These are phyloP conservation scores for Myotis myotis DNA, from an alignment of 2,797 vertebrate species.

Conservation along the genomic window DNA sequence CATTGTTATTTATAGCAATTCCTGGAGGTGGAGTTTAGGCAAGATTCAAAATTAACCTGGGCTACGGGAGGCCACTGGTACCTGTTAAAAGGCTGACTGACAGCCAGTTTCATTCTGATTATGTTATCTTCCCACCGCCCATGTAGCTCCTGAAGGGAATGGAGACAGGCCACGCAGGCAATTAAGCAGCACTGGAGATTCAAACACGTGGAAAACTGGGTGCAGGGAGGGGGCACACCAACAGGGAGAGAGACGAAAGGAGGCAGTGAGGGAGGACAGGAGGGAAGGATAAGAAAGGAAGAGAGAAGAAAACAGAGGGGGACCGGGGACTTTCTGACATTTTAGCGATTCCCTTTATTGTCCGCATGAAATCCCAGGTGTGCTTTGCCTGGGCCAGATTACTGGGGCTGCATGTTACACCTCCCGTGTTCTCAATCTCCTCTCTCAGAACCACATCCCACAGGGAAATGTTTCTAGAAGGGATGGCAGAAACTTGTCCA, in stretches of 20 bases:
- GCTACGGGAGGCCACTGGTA: neutral
- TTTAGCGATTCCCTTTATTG: neutral
- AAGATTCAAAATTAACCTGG: neutral
- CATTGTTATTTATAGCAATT: neutral
- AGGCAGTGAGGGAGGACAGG: neutral
- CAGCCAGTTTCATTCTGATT: neutral
- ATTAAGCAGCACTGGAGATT: neutral
- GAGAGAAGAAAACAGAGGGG: neutral
- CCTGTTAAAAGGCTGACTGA: neutral
- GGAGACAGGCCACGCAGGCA: neutral
- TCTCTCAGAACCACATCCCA: neutral
- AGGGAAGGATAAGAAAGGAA: neutral
- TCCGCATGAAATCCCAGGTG: neutral
- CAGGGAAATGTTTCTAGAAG: neutral
- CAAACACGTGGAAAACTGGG: neutral
- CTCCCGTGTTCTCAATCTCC: neutral
- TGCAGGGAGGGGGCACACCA: no score
- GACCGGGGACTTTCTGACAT: neutral
- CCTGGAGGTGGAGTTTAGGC: neutral
- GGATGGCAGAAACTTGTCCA: neutral
- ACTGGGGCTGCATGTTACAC: rapidly evolving
- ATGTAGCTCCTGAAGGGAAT: neutral
- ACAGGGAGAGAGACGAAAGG: no score
- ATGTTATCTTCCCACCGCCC: neutral
- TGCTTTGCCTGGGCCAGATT: neutral